phyloP scores from a whole-genome alignment of 2,888 invertebrate species.

The Tricholauxania praeusta region DNA sequence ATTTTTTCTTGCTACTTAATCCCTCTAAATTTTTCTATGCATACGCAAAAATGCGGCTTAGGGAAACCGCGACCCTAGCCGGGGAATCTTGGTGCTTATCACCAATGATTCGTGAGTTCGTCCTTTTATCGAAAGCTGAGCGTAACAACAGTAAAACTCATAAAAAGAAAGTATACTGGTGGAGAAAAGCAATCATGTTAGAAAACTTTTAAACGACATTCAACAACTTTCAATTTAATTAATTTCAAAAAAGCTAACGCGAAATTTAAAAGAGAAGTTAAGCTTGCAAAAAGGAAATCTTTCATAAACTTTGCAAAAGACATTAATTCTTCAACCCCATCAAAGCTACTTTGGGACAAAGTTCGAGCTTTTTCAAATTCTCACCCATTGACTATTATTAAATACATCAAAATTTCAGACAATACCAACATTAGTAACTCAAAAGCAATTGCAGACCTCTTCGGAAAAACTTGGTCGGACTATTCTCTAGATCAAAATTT shows the following conservation, averaged over 20 bases:
- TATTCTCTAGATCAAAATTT: not conserved
- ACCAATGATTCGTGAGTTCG: too few relatives aligned
- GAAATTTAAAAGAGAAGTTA: not conserved
- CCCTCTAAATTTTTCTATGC: too few relatives aligned
- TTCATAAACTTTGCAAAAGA: not conserved
- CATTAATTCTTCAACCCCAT: not conserved
- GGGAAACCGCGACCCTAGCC: too few relatives aligned
- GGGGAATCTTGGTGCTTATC: too few relatives aligned
- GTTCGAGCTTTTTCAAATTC: not conserved
- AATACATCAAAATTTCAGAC: not conserved
- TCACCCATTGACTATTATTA: not conserved
- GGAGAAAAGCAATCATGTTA: too few relatives aligned
- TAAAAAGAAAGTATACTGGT: too few relatives aligned
- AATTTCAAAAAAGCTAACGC: not conserved
- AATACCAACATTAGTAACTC: not conserved
- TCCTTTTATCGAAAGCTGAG: too few relatives aligned
- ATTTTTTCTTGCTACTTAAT: too few relatives aligned
- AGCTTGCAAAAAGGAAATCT: not conserved
- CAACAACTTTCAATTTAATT: not conserved
- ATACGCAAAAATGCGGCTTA: too few relatives aligned
- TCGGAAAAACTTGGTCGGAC: not conserved
- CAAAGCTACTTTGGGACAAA: slow-evolving; percentile 2
- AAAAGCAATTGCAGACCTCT: not conserved
- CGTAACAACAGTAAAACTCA: too few relatives aligned
- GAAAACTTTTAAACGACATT: not conserved